phyloP scores from a whole-genome alignment of 2,888 invertebrate genomes.

The Sarcophaga subvicina region DNA sequence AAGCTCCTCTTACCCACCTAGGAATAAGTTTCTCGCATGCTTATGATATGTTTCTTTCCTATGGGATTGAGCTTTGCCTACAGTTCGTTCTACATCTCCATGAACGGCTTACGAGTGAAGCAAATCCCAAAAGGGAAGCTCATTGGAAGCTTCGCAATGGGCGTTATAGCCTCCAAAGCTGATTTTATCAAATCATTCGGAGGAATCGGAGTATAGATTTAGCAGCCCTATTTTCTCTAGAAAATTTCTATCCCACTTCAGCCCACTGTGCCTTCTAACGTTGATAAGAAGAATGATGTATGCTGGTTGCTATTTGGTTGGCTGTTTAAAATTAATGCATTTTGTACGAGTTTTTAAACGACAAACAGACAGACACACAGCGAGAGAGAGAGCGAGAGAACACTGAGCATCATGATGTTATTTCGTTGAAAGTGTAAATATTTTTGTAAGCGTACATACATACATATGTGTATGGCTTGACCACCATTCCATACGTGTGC shows the following conservation, averaged over 20 bases:
- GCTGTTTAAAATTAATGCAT: slow-evolving; percentile 55
- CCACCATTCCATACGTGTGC: neutral
- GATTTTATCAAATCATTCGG: no score
- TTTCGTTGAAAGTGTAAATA: slow-evolving; percentile 26
- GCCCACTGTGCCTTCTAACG: slow-evolving; percentile 39
- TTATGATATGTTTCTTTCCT: no score
- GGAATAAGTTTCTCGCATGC: no score
- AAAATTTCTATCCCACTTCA: neutral
- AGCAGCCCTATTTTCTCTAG: no score
- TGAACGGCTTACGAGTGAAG: no score
- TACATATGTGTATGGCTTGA: neutral
- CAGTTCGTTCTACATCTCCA: no score
- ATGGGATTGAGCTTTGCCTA: no score
- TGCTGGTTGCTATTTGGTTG: neutral
- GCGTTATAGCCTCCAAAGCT: no score
- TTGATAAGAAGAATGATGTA: slow-evolving; percentile 37
- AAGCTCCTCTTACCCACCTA: no score
- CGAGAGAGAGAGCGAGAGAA: slow-evolving; percentile 1
- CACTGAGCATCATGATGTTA: slow-evolving; percentile 36
- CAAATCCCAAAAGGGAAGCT: no score
- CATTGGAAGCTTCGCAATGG: no score
- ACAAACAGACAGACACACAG: neutral
- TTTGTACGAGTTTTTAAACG: slow-evolving; percentile 49
- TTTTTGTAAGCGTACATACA: neutral
- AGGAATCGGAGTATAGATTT: no score